Base-by-base conservation (phyloP, 92 coral and sea anemone species). In the Anthopleura xanthogrammica region DNA sequence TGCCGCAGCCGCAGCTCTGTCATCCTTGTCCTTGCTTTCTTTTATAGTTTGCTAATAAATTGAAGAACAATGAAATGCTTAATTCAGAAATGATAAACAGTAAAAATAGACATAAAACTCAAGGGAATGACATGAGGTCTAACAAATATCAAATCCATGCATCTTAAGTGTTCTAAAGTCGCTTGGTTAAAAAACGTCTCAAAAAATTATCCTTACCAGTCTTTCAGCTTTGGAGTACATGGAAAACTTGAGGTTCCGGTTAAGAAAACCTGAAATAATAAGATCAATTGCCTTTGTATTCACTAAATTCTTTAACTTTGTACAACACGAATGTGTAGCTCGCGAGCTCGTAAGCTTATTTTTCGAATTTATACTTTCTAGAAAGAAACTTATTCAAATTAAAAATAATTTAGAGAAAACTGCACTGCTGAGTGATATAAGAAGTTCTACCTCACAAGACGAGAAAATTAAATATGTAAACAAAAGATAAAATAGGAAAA, bases 1-100 rank as follows among this genome's bases (percentile, higher is more conserved):
- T 22, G 91, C 95, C 41, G 99, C 98, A 22, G 98, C 98, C 76
- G 77, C 83, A 52, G 48, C 70, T 60, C 84, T 85, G 40, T 94
- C 99, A 50, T 89, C 83, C 39, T 89, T 72, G 77, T 86, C 86
- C 20, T 41, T 46, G 75, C 83, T 79, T 19, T 89, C 85, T 41
- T 11, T 72, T 41, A 97, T 82, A 11, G 87, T 83, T 55, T 75
- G 56, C 98, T 95, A 82, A 43, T 77, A 83, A 78, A 9, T 20
- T 14, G 1, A 62, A 62, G 24, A 5, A n/a, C 48, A 62, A 52
- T 58, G 0, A 55, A 84, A 72, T 12, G 64, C 17, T 58, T 58
- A 62, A 60, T 16, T 14, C 16, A 60, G 65, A 65, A n/a, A 65
- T 16, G 7, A 20, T 16, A n/a, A 65, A 65, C 20, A 36, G 40